Base-by-base conservation (phyloP, 1,140 invertebrate genomes). In the Eciton burchellii region DNA sequence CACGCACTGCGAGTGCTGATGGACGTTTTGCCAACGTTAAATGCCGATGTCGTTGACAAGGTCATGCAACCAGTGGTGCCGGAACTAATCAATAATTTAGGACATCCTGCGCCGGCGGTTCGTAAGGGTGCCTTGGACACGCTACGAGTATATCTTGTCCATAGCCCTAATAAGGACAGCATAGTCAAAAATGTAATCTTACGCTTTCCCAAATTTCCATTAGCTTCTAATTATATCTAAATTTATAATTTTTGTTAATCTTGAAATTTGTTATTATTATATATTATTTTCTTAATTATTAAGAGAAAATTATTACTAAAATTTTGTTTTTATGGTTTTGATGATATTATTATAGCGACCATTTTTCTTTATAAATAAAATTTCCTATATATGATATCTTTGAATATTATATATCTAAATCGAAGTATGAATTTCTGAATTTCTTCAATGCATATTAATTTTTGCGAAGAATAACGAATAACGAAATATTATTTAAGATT, bases 1-100 rank as follows among this genome's bases (percentile, higher is more conserved):
- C 97, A 97, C 90, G 97, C 97, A 21, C 92, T 97, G 0, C 92
- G 97, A 68, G 97, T 97, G 6, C 94, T 97, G 3, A 95, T 95
- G 11, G 97, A 97, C 91, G 94, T 97, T 24, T 92, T 97, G 8
- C 96, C 97, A 0, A 95, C 96, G 19, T 94, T 97, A 72, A 94
- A 95, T 14, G 77, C 74, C 29, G 94, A 95, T 59, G 93, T 94
- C 41, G 94, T 97, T 6, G 96, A 97, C 71, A 94, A 95, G 70
- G 91, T 95, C 52, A 94, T 96, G 91, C 91, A 93, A 72, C 91
- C 93, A 19, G 94, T 97, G 9, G 94, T 97, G 56, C 94, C 95
- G 4, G 95, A 96, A 89, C 93, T 97, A 21, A 95, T 97, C 14
- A 95, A 95, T 82, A 97, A 97, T 93, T 92, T 97, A 19, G 96